A percentile compares a stretch with the other conserved stretches of the same genome.
phyloP scores from a whole-genome alignment of 2,113 vertebrate species.

The Neolamprologus kungweensis region DNA sequence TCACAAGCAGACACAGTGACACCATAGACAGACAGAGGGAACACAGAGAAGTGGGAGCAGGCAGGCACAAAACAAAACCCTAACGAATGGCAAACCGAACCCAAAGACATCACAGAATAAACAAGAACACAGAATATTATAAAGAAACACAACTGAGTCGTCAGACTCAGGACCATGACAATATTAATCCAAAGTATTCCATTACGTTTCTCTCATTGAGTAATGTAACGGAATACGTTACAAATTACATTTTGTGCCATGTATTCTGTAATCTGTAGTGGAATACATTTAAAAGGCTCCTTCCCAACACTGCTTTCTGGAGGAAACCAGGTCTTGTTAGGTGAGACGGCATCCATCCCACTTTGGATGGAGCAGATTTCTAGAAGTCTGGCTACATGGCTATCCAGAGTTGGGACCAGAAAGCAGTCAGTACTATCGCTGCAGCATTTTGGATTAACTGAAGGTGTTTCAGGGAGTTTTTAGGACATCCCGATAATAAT shows the following conservation, averaged over 20 bases:
- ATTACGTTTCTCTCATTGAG: no score
- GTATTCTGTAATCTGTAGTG: neutral
- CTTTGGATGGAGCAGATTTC: neutral
- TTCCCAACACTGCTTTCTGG: neutral
- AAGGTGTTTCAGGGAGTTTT: neutral
- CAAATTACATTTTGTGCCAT: neutral
- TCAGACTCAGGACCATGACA: neutral
- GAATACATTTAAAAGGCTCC: neutral
- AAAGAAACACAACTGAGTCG: neutral
- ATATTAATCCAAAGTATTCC: neutral
- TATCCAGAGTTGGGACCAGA: neutral
- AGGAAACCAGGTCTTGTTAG: neutral
- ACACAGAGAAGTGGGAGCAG: no score
- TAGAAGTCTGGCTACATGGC: neutral
- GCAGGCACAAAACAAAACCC: no score
- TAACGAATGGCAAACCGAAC: no score
- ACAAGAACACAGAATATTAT: neutral
- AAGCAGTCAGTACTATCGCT: neutral
- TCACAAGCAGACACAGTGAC: no score
- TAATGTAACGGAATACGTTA: neutral
- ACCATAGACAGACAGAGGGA: no score
- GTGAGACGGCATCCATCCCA: neutral
- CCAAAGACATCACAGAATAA: no score
- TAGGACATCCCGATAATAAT: neutral
- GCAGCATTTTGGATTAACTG: neutral